These are phyloP conservation scores for Heliangelus exortis DNA, from an alignment of 2,797 vertebrate genomes.

Conservation along the genomic window DNA sequence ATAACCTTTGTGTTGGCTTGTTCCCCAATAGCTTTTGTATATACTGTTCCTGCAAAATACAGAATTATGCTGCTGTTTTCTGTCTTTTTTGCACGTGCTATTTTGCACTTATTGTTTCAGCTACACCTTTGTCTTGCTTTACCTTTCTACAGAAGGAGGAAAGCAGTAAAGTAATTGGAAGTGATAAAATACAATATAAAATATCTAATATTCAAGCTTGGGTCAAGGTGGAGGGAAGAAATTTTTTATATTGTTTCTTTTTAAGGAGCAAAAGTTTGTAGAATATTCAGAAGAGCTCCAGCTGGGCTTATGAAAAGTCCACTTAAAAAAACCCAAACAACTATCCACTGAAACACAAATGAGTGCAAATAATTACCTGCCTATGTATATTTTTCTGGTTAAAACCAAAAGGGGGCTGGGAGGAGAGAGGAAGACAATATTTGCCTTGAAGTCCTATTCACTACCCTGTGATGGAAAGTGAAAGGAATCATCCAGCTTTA, in stretches of 20 bases:
- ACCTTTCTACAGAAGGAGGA: not conserved
- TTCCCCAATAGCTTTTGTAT: not conserved
- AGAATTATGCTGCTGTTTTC: not conserved
- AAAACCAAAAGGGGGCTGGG: not conserved
- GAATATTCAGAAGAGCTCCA: not conserved
- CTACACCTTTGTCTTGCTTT: not conserved
- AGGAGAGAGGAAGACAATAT: fast-evolving
- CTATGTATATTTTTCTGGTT: not conserved
- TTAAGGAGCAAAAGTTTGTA: not conserved
- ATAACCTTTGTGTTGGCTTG: not conserved
- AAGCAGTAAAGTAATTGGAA: not conserved
- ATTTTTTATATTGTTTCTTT: not conserved
- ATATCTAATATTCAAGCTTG: not conserved
- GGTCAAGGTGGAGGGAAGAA: not conserved
- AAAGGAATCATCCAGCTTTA: not conserved
- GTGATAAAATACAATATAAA: not conserved
- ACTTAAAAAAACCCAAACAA: not conserved
- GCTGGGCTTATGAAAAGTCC: not conserved
- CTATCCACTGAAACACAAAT: not conserved
- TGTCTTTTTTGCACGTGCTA: not conserved
- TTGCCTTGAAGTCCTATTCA: not conserved
- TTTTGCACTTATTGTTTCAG: not conserved
- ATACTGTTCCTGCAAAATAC: not conserved
- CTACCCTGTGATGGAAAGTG: not conserved
- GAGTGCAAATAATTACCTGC: not conserved